Evolutionary conservation across 2,113 vertebrate species (phyloP), one percentile per base, ranked within the genome.

Genomic region (Pelobates fuscus): DNA sequence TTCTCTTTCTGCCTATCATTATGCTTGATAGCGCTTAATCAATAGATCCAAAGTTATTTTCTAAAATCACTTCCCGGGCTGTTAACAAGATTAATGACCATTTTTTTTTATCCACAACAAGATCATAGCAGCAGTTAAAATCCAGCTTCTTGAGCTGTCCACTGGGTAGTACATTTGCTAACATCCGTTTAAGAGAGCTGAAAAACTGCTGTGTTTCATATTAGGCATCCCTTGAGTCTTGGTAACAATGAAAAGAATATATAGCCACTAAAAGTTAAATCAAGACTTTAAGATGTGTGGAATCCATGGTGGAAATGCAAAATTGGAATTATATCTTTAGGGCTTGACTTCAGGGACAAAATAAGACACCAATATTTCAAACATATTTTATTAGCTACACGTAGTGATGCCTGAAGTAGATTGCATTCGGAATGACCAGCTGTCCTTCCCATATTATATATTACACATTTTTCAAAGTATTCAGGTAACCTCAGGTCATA

Each of bases 331-430:
- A 68, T 55, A 68, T 68, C 58, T 52, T 52, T 29, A 67, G 73
- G 64, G 54, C 65, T 67, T 67, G 24, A 66, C 24, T 65, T 74
- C 29, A 52, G 55, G 65, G 52, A 75, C 58, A 67, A 49, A 27
- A 27, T 61, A 32, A 52, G 43, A 61, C 25, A n/a, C 41, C 41
- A 23, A 68, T 68, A 77, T 68, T 68, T 61, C 73, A 52, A 54
- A 59, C 65, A 68, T n/a, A 77, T 77, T 77, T 77, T 77, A 68
- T 67, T 61, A 77, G 73, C 73, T 77, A 46, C 73, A 77, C 46
- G 46, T 60, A 60, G 57, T 77, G 32, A 67, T 55, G 73, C 61
- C 73, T 46, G 26, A 52, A 62, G 65, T 61, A 58, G 67, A 68
- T 76, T 76, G 54, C 72, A 66, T 77, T 77, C n/a, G 5, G 26